Evolutionary conservation across 64 coral and sea anemone genomes (phyloP).

Genomic region (Stichodactyla mertensii): DNA sequence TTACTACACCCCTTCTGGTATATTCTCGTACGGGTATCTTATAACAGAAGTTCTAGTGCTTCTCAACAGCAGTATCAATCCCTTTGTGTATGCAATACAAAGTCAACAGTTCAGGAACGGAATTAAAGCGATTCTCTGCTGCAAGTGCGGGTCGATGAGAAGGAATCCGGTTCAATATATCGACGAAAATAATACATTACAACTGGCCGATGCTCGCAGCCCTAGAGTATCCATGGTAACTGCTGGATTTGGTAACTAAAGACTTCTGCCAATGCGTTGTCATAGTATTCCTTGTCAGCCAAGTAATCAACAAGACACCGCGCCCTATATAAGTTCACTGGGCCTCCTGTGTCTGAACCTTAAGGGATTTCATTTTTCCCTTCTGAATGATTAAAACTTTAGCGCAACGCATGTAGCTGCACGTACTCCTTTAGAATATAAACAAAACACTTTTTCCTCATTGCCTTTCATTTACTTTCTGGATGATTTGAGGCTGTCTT

Average conservation of each 20-base stretch:
- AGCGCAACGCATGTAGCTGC: no score
- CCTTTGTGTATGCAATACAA: constrained; percentile 39
- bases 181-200: neutral
- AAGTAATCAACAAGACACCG: neutral
- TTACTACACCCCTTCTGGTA: neutral
- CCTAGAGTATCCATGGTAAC: neutral
- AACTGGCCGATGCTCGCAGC: neutral
- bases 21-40: constrained; percentile 33
- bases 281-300: no score
- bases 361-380: no score
- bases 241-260: neutral
- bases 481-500: no score
- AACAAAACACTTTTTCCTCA: no score
- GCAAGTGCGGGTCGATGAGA: neutral
- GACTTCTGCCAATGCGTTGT: no score
- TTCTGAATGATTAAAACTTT: no score
- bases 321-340: no score
- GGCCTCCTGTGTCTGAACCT: no score
- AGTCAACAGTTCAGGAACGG: constrained; percentile 33
- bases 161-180: neutral
- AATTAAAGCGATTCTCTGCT: constrained; percentile 25
- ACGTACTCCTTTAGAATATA: no score
- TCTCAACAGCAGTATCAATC: constrained; percentile 41
- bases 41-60: constrained; percentile 37
- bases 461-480: no score